These are phyloP conservation scores for Piliocolobus tephrosceles DNA, from an alignment of 2,113 vertebrate genomes.

Conservation along the genomic window DNA sequence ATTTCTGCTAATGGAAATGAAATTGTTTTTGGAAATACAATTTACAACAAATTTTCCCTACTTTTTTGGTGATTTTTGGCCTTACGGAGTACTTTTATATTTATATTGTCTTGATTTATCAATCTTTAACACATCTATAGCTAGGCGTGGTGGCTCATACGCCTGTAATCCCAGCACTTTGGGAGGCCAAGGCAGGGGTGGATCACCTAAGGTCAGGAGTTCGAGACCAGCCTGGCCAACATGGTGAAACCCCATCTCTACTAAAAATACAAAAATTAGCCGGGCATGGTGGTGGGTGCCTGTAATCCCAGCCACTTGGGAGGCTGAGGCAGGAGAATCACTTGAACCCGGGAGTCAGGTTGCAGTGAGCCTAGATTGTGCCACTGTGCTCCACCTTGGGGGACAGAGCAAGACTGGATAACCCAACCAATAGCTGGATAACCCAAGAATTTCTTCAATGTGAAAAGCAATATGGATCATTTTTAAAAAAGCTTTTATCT, in stretches of 20 bases:
- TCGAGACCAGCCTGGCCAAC: no score
- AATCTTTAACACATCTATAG: background rate
- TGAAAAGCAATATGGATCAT: background rate
- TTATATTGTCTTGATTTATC: background rate
- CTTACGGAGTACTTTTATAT: background rate
- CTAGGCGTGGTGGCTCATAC: accelerated
- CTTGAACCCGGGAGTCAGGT: no score
- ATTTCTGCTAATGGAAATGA: background rate
- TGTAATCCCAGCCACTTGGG: no score
- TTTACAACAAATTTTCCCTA: background rate
- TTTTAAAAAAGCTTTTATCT: background rate
- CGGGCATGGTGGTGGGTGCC: no score
- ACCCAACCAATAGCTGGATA: background rate
- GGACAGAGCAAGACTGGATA: background rate
- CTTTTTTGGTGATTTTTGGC: background rate
- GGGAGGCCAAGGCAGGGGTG: no score
- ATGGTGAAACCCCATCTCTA: no score
- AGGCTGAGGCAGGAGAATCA: no score
- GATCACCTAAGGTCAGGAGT: no score
- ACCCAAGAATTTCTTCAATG: background rate
- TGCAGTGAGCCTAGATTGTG: no score
- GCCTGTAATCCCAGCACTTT: no score
- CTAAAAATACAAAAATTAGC: no score
- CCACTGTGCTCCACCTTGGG: no score
- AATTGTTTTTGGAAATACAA: background rate